Evolutionary conservation across 2,888 invertebrate species (phyloP).

Genomic region (Norana najaformis): DNA sequence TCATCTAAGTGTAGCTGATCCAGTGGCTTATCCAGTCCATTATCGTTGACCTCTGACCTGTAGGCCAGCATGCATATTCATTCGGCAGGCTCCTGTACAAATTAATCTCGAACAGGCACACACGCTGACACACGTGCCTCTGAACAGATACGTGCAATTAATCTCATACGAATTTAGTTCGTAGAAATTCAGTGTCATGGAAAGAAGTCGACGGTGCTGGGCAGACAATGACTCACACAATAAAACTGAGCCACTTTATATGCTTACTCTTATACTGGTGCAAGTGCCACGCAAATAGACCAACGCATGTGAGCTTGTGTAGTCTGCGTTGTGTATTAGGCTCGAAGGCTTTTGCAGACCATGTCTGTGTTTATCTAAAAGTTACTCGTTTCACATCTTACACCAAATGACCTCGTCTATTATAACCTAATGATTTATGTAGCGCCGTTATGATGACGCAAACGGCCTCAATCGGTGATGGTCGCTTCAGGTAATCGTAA

Average conservation of each 20-base stretch:
- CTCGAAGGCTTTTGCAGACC: too few species aligned
- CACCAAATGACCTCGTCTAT: too few species aligned
- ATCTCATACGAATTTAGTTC: neutral
- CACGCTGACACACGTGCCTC: neutral
- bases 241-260: neutral
- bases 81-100: neutral
- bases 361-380: too few species aligned
- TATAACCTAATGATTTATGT: too few species aligned
- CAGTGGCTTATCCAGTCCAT: neutral
- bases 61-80: neutral
- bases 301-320: too few species aligned
- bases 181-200: neutral
- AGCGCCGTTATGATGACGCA: too few species aligned
- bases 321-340: too few species aligned
- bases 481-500: too few species aligned
- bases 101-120: neutral
- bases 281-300: neutral
- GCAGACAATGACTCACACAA: neutral
- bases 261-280: neutral
- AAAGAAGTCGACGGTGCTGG: neutral
- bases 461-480: too few species aligned
- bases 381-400: too few species aligned
- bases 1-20: neutral
- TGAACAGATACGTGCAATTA: too few species aligned
- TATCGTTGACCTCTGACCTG: neutral